Conservation (phyloP, 2,888 invertebrate species). For the Polyommatus iphigenia region DNA sequence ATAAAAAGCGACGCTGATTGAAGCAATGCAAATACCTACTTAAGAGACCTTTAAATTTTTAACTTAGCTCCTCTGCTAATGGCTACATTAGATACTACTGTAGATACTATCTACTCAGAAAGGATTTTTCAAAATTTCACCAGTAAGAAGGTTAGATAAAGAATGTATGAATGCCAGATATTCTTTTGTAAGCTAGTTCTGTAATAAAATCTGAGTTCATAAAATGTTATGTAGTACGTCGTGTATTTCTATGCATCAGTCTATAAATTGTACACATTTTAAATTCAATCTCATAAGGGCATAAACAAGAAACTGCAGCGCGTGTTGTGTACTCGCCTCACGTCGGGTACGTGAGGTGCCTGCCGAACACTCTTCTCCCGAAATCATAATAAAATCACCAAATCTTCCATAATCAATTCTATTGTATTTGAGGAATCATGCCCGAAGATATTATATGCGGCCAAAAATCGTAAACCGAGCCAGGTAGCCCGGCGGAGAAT, state of each 20-base stretch:
- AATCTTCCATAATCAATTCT: constrained; percentile 28
- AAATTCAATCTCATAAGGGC: constrained; percentile 26
- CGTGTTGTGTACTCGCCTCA: constrained; percentile 14
- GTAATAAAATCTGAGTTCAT: not conserved
- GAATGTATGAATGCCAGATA: no score
- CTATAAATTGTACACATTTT: constrained; percentile 17
- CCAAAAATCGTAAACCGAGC: not conserved
- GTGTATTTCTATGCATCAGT: not conserved
- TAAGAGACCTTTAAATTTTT: no score
- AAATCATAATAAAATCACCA: constrained; percentile 30
- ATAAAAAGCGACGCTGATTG: no score
- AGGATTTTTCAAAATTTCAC: no score
- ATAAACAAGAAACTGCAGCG: constrained; percentile 18
- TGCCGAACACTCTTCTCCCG: constrained; percentile 10
- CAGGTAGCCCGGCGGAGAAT: not conserved
- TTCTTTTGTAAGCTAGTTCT: no score
- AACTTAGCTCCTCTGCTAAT: no score
- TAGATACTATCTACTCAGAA: no score
- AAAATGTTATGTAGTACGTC: not conserved
- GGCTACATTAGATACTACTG: no score
- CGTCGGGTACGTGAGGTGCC: constrained; percentile 13
- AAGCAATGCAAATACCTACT: no score
- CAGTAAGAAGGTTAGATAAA: no score
- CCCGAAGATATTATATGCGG: constrained; percentile 6
- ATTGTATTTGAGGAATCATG: constrained; percentile 22